Conservation (phyloP, 64 coral and sea anemone species). For the Exaiptasia diaphana region DNA sequence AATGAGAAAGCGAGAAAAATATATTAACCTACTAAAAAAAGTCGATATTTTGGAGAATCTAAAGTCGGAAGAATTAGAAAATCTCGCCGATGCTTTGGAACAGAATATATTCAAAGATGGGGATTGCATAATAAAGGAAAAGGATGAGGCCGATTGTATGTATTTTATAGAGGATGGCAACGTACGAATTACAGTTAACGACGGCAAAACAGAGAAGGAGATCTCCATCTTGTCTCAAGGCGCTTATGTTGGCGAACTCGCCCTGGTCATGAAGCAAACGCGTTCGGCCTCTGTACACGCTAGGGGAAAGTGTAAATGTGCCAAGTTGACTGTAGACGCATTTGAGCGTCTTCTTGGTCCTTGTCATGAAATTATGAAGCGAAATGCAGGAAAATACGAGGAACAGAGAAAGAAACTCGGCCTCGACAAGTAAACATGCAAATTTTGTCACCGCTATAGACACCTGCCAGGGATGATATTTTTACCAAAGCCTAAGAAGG, state of each 20-base stretch:
- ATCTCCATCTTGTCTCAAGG: constrained; percentile 78
- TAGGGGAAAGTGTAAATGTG: constrained; percentile 75
- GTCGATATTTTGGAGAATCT: constrained; percentile 77
- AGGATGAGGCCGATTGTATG: constrained; percentile 93
- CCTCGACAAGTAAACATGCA: constrained; percentile 19
- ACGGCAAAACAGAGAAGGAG: constrained; percentile 65
- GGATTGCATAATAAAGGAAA: constrained; percentile 82
- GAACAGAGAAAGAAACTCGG: constrained; percentile 79
- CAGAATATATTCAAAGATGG: constrained; percentile 68
- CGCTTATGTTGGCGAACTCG: constrained; percentile 88
- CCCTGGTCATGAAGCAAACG: constrained; percentile 88
- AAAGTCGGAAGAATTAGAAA: constrained; percentile 84
- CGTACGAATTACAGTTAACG: constrained; percentile 66
- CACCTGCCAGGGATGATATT: no score
- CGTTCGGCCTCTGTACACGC: constrained; percentile 87
- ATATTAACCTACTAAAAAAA: constrained; percentile 72
- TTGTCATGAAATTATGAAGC: constrained; percentile 97
- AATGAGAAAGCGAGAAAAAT: constrained; percentile 69
- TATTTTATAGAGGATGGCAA: constrained; percentile 94
- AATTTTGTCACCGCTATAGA: not conserved
- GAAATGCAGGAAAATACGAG: constrained; percentile 86
- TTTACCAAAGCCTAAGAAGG: no score
- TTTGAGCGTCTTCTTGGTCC: constrained; percentile 96
- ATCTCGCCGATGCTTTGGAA: constrained; percentile 88
- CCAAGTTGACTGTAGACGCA: constrained; percentile 62